These are phyloP conservation scores for Naso thynnoides DNA, from an alignment of 2,797 vertebrate genomes.

Conservation along the genomic window DNA sequence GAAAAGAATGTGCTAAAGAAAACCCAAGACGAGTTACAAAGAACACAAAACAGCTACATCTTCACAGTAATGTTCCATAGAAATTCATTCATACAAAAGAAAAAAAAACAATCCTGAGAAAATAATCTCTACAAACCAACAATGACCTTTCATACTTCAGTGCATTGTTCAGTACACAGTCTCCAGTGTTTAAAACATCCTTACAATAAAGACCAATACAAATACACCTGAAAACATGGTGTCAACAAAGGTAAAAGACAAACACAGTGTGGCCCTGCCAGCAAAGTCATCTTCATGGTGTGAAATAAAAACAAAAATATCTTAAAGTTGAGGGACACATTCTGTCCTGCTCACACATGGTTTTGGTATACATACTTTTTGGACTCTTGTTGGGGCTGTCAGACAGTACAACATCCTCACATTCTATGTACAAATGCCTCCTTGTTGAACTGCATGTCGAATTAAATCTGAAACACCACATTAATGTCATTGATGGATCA, in stretches of 20 bases:
- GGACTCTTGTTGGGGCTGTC: conserved; percentile 49
- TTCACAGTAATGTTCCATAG: conserved; percentile 77
- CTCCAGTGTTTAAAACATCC: conserved; percentile 72
- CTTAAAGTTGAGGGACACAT: conserved; percentile 45
- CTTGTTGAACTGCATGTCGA: conserved; percentile 24
- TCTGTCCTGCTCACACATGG: conserved; percentile 39
- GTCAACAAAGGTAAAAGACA: conserved; percentile 48
- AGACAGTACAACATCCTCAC: conserved; percentile 39
- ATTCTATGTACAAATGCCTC: conserved; percentile 24
- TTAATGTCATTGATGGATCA: conserved; percentile 1
- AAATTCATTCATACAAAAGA: conserved; percentile 62
- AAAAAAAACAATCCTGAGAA: conserved; percentile 78
- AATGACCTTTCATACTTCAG: conserved; percentile 51
- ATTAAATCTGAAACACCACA: conserved; percentile 2
- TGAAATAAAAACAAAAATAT: conserved; percentile 52
- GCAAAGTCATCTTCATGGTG: conserved; percentile 55
- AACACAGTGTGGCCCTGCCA: conserved; percentile 74
- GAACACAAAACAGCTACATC: conserved; percentile 53
- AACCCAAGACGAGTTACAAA: conserved; percentile 48
- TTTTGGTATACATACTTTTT: conserved; percentile 72
- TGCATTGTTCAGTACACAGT: conserved; percentile 61
- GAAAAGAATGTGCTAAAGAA: conserved; percentile 53
- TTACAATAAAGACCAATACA: conserved; percentile 51
- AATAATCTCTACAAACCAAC: conserved; percentile 77
- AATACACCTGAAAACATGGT: conserved; percentile 52